phyloP scores from a whole-genome alignment of 2,113 vertebrate species.

The Clupea harengus region DNA sequence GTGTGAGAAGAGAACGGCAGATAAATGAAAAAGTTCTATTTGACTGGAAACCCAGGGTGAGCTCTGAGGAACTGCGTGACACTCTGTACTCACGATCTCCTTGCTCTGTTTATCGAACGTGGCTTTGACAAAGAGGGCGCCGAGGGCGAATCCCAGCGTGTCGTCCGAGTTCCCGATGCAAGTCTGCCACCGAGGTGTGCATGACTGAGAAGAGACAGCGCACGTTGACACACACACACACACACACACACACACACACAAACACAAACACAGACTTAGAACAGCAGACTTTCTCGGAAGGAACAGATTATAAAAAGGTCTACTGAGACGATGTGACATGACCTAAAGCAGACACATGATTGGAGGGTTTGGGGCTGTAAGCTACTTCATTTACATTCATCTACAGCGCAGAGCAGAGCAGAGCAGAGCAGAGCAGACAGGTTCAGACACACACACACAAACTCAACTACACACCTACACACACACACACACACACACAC shows the following conservation, averaged over 20 bases:
- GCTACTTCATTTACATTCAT: background rate
- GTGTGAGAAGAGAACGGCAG: background rate
- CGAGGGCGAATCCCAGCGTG: constrained; percentile 91
- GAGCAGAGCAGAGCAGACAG: background rate
- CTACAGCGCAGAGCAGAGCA: background rate
- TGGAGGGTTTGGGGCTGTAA: no score
- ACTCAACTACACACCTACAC: background rate
- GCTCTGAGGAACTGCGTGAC: background rate
- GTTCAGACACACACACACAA: background rate
- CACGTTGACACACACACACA: background rate
- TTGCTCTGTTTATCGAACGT: constrained; percentile 96
- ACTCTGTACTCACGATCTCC: constrained; percentile 79
- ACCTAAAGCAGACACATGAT: no score
- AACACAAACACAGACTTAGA: background rate
- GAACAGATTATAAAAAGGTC: no score
- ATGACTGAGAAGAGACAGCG: constrained; percentile 76
- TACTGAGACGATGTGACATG: no score
- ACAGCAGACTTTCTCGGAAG: no score
- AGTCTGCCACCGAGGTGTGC: constrained; percentile 94
- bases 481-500: background rate
- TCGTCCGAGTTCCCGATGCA: constrained; percentile 95
- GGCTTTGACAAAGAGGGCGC: constrained; percentile 93
- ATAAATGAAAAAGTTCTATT: background rate
- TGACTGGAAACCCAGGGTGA: background rate
- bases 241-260: background rate